phyloP scores from a whole-genome alignment of 2,888 invertebrate species.

The Drosophila conformis region DNA sequence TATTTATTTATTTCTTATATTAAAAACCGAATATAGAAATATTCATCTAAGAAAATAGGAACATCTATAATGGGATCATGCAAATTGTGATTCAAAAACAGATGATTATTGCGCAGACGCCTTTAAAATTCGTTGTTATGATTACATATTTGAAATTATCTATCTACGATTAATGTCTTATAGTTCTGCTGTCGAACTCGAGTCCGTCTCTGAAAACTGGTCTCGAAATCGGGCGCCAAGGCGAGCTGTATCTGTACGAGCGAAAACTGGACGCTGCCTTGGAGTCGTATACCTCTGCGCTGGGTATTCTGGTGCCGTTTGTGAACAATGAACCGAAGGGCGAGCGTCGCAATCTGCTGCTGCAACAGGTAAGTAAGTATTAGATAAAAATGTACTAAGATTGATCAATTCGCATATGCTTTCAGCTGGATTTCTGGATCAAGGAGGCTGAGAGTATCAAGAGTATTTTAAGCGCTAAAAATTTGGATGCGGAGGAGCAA shows the following conservation, averaged over 20 bases:
- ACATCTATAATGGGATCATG: background rate
- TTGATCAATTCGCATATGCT: background rate
- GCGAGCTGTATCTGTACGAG: conserved; percentile 87
- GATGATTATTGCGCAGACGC: background rate
- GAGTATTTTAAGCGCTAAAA: conserved; percentile 84
- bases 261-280: conserved; percentile 86
- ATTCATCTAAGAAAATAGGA: background rate
- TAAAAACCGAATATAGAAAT: background rate
- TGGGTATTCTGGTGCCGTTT: conserved; percentile 87
- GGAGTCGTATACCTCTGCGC: conserved; percentile 87
- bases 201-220: conserved; percentile 87
- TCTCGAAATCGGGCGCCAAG: conserved; percentile 88
- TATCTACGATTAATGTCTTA: conserved; percentile 30
- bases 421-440: conserved; percentile 86
- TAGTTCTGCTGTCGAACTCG: conserved; percentile 86
- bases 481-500: conserved; percentile 83
- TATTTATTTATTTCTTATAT: background rate
- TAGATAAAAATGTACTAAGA: background rate
- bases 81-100: too few species aligned
- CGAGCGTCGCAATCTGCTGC: conserved; percentile 86
- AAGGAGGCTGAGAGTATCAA: conserved; percentile 87
- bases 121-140: background rate
- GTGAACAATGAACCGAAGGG: conserved; percentile 87
- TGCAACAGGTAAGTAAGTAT: conserved; percentile 85
- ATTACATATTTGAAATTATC: background rate